Evolutionary conservation across 2,113 vertebrate species (phyloP).

Genomic region (Burhinus bistriatus): DNA sequence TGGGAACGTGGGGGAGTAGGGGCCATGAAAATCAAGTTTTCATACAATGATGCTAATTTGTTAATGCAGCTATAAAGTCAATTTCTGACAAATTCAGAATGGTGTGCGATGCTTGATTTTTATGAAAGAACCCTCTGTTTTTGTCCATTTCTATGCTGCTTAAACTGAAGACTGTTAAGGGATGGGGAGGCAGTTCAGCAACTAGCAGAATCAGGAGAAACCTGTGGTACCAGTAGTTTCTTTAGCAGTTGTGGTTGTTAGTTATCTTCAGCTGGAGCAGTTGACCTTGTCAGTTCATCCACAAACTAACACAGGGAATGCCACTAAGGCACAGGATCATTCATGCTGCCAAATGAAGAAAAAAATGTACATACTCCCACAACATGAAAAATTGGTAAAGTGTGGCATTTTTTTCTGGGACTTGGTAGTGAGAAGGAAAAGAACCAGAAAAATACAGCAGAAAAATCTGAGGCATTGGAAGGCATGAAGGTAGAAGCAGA

Average conservation of each 20-base stretch:
- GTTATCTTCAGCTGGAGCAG: not conserved
- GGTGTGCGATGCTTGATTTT: not conserved
- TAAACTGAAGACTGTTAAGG: not conserved
- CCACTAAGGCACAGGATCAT: not conserved
- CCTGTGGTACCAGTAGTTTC: not conserved
- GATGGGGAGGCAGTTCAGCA: not conserved
- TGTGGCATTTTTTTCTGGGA: not conserved
- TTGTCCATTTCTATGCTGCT: not conserved
- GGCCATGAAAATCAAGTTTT: not conserved
- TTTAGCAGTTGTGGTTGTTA: not conserved
- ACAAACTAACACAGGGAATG: not conserved
- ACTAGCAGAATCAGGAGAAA: not conserved
- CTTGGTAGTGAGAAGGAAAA: not conserved
- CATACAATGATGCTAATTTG: not conserved
- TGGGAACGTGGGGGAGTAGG: not conserved
- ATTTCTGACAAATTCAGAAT: not conserved
- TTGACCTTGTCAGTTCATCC: not conserved
- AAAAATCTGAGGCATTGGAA: not conserved
- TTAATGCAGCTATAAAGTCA: not conserved
- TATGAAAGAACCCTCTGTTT: not conserved
- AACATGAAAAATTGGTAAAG: not conserved
- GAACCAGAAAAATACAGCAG: not conserved
- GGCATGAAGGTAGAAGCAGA: not conserved
- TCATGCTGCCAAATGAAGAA: not conserved
- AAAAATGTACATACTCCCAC: not conserved